These are phyloP conservation scores for Globodera rostochiensis DNA, from an alignment of 1,140 invertebrate species.

Conservation along the genomic window DNA sequence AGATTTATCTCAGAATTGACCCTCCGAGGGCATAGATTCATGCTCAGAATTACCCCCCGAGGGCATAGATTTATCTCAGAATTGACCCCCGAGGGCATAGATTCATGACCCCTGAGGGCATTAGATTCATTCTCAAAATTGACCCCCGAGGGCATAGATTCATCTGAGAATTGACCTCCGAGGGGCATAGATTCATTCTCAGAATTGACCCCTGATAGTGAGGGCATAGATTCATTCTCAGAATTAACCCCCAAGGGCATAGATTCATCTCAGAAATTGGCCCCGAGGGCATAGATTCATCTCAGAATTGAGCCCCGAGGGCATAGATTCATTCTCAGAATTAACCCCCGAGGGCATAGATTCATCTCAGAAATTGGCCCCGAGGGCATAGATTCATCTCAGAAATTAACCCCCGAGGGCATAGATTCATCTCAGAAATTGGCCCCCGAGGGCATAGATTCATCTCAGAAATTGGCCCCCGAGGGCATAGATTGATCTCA, in stretches of 20 bases:
- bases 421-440: background rate
- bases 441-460: background rate
- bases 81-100: background rate
- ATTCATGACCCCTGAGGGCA: background rate
- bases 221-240: background rate
- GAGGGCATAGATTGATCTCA: background rate
- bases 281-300: background rate
- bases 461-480: background rate
- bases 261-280: background rate
- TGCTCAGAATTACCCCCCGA: too few relatives aligned
- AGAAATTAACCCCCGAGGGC: background rate
- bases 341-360: background rate
- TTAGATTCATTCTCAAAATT: background rate
- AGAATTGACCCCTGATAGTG: background rate
- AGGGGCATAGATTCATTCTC: background rate
- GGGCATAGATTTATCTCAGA: too few relatives aligned
- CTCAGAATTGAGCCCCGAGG: background rate
- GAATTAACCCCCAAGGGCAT: background rate
- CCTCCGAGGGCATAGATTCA: too few relatives aligned
- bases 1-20: background rate
- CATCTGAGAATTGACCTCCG: background rate
- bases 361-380: background rate
- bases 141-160: background rate
- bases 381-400: background rate
- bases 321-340: background rate